These are phyloP conservation scores for Phrynosoma platyrhinos DNA, from an alignment of 2,113 vertebrate genomes.

Conservation along the genomic window DNA sequence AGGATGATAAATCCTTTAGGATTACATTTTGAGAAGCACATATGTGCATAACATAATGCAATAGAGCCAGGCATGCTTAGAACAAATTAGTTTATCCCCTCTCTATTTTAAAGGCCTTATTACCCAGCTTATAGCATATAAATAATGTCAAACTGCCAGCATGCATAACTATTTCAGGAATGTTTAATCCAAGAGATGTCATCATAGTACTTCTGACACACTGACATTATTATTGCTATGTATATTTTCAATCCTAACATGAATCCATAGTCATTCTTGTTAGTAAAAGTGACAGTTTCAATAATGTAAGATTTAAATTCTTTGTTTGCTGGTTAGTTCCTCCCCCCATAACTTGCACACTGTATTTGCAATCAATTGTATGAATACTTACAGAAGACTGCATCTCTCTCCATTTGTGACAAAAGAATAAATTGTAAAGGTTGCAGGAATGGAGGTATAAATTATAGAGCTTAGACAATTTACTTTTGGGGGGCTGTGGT, in stretches of 20 bases:
- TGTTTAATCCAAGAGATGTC: slow-evolving; percentile 45
- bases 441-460: not conserved
- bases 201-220: slow-evolving; percentile 31
- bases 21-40: slow-evolving; percentile 18
- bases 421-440: not conserved
- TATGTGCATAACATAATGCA: slow-evolving; percentile 25
- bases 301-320: too few relatives aligned
- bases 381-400: not conserved
- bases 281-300: not conserved
- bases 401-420: not conserved
- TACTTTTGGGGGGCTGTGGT: too few relatives aligned
- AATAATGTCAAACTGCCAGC: slow-evolving; percentile 37
- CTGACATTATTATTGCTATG: slow-evolving; percentile 44
- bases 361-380: not conserved
- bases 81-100: slow-evolving; percentile 11
- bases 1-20: not conserved
- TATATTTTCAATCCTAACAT: slow-evolving; percentile 36
- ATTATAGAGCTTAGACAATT: too few relatives aligned
- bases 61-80: slow-evolving; percentile 31
- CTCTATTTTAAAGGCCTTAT: slow-evolving; percentile 48
- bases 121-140: slow-evolving; percentile 39
- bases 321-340: not conserved
- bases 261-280: slow-evolving; percentile 41
- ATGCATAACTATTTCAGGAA: slow-evolving; percentile 46
- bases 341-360: not conserved